These are phyloP conservation scores for Dynastes grantii DNA, from an alignment of 2,888 invertebrate species.

Conservation along the genomic window DNA sequence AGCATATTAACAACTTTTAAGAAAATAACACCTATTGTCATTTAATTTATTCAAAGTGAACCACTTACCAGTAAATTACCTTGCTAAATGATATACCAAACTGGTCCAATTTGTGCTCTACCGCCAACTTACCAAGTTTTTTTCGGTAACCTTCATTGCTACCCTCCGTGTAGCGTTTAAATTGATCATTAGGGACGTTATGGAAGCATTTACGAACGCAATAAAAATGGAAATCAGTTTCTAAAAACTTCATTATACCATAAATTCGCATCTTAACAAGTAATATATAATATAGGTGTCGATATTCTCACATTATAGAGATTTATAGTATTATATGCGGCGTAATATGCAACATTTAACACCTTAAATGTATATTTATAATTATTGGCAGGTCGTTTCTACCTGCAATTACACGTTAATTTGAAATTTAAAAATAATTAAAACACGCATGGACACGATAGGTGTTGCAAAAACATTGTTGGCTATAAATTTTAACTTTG, in stretches of 20 bases:
- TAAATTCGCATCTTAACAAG: constrained; percentile 9
- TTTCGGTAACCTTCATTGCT: too few relatives aligned
- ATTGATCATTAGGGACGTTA: constrained; percentile 17
- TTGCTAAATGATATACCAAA: too few relatives aligned
- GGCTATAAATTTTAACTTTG: constrained; percentile 23
- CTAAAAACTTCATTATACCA: constrained; percentile 15
- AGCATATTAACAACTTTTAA: too few relatives aligned
- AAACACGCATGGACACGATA: neutral
- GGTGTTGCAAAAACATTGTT: too few relatives aligned
- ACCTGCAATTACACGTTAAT: constrained; percentile 16
- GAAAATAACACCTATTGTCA: too few relatives aligned
- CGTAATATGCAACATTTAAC: constrained; percentile 14
- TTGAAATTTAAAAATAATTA: constrained; percentile 32
- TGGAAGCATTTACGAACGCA: neutral
- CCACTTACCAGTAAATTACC: too few relatives aligned
- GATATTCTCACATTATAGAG: constrained; percentile 14
- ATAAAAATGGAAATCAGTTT: constrained; percentile 33
- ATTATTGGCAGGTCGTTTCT: constrained; percentile 9
- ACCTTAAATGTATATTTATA: constrained; percentile 34
- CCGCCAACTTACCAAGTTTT: too few relatives aligned
- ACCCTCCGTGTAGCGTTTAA: neutral
- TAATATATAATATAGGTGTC: constrained; percentile 2
- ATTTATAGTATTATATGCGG: constrained; percentile 29
- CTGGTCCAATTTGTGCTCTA: too few relatives aligned
- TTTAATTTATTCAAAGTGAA: too few relatives aligned